phyloP scores from a whole-genome alignment of 2,113 vertebrate species.

The Gracilinanus agilis region DNA sequence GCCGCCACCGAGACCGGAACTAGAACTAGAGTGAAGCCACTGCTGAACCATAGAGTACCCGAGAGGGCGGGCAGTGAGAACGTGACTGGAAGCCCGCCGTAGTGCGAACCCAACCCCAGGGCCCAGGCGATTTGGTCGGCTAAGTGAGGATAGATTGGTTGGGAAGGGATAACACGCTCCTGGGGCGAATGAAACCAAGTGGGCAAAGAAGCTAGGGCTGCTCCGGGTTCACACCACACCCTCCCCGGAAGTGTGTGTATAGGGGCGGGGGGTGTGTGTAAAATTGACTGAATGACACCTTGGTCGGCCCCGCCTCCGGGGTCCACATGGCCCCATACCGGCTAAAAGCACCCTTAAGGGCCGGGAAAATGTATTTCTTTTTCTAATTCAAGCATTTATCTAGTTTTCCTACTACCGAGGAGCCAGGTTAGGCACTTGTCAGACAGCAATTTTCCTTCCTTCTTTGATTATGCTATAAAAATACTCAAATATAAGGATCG shows the following conservation, averaged over 20 bases:
- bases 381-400: not conserved
- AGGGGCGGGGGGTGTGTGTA: too few relatives aligned
- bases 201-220: not conserved
- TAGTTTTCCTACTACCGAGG: not conserved
- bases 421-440: not conserved
- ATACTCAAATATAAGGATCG: not conserved
- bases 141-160: not conserved
- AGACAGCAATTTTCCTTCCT: not conserved
- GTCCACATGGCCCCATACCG: not conserved
- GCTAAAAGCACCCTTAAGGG: not conserved
- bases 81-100: conserved; percentile 53
- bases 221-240: not conserved
- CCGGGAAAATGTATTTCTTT: not conserved
- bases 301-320: not conserved
- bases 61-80: conserved; percentile 66
- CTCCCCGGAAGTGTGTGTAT: not conserved
- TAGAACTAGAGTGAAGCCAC: conserved; percentile 75
- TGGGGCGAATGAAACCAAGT: too few relatives aligned
- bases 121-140: not conserved
- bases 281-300: not conserved
- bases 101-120: not conserved
- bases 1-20: conserved; percentile 83
- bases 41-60: conserved; percentile 77
- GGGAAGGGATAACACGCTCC: not conserved
- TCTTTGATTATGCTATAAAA: not conserved